phyloP scores from a whole-genome alignment of 2,797 vertebrate genomes.

The Margarornis squamiger region DNA sequence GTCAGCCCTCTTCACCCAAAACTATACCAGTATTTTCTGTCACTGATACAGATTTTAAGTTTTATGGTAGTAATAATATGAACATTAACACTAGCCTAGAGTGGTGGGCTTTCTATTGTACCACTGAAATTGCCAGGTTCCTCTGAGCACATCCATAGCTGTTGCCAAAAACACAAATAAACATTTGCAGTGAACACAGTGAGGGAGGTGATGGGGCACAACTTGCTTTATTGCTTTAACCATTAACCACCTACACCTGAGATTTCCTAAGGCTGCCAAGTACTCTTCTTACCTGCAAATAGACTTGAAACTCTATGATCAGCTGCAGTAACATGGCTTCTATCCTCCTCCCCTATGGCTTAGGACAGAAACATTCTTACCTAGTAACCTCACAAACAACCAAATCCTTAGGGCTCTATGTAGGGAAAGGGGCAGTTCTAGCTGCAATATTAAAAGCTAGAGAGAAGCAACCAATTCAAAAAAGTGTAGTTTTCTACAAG shows the following conservation, averaged over 20 bases:
- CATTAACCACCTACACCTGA: neutral
- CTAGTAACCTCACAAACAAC: neutral
- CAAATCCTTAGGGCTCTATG: neutral
- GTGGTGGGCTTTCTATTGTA: neutral
- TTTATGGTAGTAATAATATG: neutral
- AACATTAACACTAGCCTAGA: neutral
- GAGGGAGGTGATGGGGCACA: neutral
- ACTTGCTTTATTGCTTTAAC: neutral
- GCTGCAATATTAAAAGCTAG: neutral
- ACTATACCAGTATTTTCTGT: neutral
- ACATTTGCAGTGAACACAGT: neutral
- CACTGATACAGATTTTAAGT: neutral
- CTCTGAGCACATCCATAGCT: neutral
- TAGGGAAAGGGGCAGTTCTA: neutral
- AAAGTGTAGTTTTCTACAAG: neutral
- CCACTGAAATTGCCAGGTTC: neutral
- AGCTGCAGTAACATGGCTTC: neutral
- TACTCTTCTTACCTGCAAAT: neutral
- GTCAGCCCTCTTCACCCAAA: neutral
- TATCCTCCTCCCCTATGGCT: neutral
- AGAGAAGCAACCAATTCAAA: neutral
- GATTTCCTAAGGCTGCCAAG: neutral
- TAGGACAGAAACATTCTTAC: neutral
- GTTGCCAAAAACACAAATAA: neutral
- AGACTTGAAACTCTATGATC: neutral